phyloP scores from a whole-genome alignment of 2,113 vertebrate species.

The Brachyistius frenatus region DNA sequence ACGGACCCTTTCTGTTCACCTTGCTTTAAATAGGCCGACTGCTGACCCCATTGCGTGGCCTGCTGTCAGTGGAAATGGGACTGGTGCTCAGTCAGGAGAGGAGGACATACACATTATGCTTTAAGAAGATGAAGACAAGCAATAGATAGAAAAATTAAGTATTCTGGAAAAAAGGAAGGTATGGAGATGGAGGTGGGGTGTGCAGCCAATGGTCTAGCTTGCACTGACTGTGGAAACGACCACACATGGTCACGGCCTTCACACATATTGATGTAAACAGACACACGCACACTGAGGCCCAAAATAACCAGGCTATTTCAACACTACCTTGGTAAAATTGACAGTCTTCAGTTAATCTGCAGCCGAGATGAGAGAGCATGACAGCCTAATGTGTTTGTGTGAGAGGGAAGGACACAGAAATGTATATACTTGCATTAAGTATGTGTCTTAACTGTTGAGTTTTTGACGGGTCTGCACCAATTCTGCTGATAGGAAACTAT shows the following conservation, averaged over 20 bases:
- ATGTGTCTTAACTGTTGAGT: conserved; percentile 2
- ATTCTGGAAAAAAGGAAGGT: conserved; percentile 4
- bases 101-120: conserved; percentile 28
- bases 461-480: conserved; percentile 19
- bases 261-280: neutral
- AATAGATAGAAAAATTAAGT: conserved; percentile 31
- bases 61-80: conserved; percentile 69
- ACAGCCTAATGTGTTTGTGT: neutral
- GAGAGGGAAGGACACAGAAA: neutral
- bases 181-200: conserved; percentile 22
- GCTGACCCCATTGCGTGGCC: conserved; percentile 78
- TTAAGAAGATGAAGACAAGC: conserved; percentile 19
- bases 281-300: conserved; percentile 17
- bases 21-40: conserved; percentile 77
- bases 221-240: conserved; percentile 16
- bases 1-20: conserved; percentile 46
- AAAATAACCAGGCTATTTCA: conserved; percentile 39
- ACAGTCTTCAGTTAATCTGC: conserved; percentile 2
- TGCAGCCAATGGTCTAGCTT: conserved; percentile 1
- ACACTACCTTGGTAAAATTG: conserved; percentile 16
- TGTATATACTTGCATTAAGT: neutral
- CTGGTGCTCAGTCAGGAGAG: conserved; percentile 32
- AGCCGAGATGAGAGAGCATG: conserved; percentile 1
- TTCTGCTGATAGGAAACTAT: conserved; percentile 46
- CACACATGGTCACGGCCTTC: conserved; percentile 20